Evolutionary conservation across 2,797 vertebrate genomes (phyloP).

Genomic region (Notamacropus eugenii): DNA sequence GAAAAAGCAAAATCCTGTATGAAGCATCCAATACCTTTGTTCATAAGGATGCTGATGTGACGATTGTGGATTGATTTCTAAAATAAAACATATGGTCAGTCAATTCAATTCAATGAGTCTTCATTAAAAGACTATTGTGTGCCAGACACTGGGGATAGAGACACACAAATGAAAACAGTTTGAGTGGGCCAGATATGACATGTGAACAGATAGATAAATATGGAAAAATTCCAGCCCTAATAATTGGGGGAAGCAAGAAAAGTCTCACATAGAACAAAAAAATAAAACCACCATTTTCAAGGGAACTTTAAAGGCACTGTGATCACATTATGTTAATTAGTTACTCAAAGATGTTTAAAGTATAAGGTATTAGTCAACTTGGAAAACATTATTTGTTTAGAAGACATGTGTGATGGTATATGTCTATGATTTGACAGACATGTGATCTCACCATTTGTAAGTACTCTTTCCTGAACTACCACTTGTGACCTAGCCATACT

Average conservation of each 20-base stretch:
- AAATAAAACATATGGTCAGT: background rate
- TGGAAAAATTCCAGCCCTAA: background rate
- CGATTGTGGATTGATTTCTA: background rate
- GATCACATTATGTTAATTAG: background rate
- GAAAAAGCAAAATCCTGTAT: constrained; percentile 26
- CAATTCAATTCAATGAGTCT: background rate
- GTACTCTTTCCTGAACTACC: background rate
- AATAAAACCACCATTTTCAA: background rate
- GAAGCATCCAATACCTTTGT: background rate
- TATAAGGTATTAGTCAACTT: background rate
- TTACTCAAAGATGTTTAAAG: background rate
- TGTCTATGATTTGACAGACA: background rate
- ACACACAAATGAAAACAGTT: constrained; percentile 28
- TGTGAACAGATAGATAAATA: background rate
- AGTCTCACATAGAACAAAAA: background rate
- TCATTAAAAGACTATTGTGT: background rate
- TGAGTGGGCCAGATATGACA: background rate
- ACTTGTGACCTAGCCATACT: background rate
- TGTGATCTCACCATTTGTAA: background rate
- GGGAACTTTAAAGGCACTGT: background rate
- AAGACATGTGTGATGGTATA: background rate
- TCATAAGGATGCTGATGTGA: constrained; percentile 14
- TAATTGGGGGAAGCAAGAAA: background rate
- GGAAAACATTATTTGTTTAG: background rate
- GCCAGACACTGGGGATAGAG: background rate